Conservation (phyloP, 2,888 invertebrate genomes). For the Apodemia hepburni region DNA sequence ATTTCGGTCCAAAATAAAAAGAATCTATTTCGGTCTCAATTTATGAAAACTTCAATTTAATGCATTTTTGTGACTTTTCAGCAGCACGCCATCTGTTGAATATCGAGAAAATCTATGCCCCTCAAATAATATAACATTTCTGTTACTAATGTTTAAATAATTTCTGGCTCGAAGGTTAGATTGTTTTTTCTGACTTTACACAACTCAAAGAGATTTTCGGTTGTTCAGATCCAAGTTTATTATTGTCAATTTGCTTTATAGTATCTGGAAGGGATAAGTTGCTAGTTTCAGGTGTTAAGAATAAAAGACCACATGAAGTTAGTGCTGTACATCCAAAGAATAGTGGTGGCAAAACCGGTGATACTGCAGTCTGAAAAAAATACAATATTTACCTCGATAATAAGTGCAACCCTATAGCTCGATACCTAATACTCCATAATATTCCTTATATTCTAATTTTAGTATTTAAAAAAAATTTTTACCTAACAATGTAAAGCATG, state of each 20-base stretch:
- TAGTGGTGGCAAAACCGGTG: slow-evolving; percentile 35
- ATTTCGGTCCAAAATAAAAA: no score
- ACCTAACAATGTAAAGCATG: no score
- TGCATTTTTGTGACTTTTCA: not conserved
- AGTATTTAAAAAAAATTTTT: no score
- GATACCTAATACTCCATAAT: no score
- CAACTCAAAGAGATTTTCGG: not conserved
- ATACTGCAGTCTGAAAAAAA: slow-evolving; percentile 27
- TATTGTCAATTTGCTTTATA: slow-evolving; percentile 45
- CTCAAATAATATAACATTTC: no score
- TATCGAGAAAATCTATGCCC: no score
- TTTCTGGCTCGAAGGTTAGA: not conserved
- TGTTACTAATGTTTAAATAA: no score
- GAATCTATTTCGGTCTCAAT: no score
- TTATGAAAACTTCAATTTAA: not conserved
- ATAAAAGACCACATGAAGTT: slow-evolving; percentile 46
- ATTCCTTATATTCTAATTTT: no score
- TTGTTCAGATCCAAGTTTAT: not conserved
- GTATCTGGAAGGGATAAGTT: slow-evolving; percentile 57
- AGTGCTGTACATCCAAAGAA: slow-evolving; percentile 38
- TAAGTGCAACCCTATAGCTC: no score
- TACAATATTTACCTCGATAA: no score
- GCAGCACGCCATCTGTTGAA: not conserved
- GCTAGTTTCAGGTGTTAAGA: slow-evolving; percentile 59
- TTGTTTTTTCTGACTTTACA: not conserved